Percentiles rank a stretch among this genome's conserved stretches.
phyloP scores from a whole-genome alignment of 2,888 invertebrate species.

The Neria commutata region DNA sequence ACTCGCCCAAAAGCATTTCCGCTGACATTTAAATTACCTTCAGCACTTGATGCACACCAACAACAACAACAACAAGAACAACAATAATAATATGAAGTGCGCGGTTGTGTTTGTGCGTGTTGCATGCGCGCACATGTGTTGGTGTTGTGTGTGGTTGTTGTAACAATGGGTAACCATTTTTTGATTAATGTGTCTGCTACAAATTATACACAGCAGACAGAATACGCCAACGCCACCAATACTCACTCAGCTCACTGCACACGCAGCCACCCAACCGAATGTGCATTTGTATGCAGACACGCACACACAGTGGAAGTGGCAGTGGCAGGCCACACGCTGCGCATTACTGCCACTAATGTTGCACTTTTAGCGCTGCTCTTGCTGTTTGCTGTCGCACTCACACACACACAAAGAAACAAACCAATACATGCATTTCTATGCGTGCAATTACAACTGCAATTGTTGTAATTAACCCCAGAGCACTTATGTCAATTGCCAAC shows the following conservation, averaged over 20 bases:
- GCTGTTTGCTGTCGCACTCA: too few species aligned
- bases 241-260: not conserved
- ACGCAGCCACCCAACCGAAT: constrained; percentile 24
- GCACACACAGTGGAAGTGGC: too few species aligned
- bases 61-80: not conserved
- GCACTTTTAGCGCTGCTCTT: too few species aligned
- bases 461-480: too few species aligned
- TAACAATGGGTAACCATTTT: constrained; percentile 42
- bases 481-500: too few species aligned
- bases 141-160: constrained; percentile 5
- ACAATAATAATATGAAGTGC: too few species aligned
- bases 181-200: constrained; percentile 60
- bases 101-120: constrained; percentile 8
- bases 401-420: too few species aligned
- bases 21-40: constrained; percentile 60
- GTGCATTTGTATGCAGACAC: constrained; percentile 20
- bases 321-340: too few species aligned
- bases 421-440: too few species aligned
- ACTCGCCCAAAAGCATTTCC: constrained; percentile 53
- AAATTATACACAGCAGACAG: constrained; percentile 57
- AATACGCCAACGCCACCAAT: too few species aligned
- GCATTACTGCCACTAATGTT: too few species aligned
- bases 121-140: constrained; percentile 8
- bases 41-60: constrained; percentile 46
- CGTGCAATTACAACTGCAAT: too few species aligned